Conservation (phyloP, 2,888 invertebrate species). For the Magallana nippona region DNA sequence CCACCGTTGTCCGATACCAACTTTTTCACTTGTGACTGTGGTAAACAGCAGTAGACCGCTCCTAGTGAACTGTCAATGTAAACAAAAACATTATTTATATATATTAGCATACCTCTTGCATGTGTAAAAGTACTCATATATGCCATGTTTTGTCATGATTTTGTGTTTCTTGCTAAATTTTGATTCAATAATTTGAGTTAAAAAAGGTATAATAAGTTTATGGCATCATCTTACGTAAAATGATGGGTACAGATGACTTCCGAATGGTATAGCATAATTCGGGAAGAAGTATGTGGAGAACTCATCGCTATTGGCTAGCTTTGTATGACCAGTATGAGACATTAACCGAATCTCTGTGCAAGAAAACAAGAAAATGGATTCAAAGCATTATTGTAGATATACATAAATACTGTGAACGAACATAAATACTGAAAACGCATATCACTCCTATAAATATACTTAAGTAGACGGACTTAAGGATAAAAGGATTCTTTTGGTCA, state of each 20-base stretch:
- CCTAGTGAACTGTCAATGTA: conserved; percentile 40
- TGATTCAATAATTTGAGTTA: too few species aligned
- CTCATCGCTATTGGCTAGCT: background rate
- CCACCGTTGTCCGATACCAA: conserved; percentile 24
- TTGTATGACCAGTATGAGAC: conserved; percentile 20
- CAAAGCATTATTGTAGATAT: background rate
- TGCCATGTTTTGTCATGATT: too few species aligned
- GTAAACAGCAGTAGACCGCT: conserved; percentile 47
- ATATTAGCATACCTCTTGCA: too few species aligned
- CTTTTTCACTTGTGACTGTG: conserved; percentile 33
- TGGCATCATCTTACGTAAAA: conserved; percentile 40
- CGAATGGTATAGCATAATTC: conserved; percentile 37
- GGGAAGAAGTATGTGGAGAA: conserved; percentile 42
- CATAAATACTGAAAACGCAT: too few species aligned
- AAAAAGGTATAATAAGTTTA: too few species aligned
- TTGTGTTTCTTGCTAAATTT: too few species aligned
- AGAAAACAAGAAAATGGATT: background rate
- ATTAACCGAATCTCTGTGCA: conserved; percentile 33
- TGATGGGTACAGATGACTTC: conserved; percentile 40
- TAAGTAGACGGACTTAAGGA: too few species aligned
- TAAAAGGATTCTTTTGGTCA: too few species aligned
- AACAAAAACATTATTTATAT: background rate
- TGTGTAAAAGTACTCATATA: too few species aligned
- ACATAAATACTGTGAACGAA: too few species aligned
- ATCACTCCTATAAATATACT: too few species aligned